Evolutionary conservation across 2,888 invertebrate genomes (phyloP).

Genomic region (Pammene aurita): DNA sequence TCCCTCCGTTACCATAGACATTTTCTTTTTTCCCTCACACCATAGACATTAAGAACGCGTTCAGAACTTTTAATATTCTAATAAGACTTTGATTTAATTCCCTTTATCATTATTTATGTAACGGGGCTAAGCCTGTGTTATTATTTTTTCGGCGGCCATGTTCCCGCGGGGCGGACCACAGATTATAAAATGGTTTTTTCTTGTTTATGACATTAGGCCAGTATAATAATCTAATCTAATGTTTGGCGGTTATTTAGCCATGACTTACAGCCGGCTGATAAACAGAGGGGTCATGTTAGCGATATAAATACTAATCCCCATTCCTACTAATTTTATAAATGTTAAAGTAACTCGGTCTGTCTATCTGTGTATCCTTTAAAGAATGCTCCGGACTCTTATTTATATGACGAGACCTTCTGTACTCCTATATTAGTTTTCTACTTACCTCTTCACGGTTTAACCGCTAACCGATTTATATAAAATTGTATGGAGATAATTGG

Average conservation of each 20-base stretch:
- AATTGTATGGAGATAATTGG: too few species aligned
- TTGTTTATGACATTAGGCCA: conserved; percentile 27
- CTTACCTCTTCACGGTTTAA: too few species aligned
- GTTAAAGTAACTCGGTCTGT: too few species aligned
- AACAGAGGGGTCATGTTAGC: background rate
- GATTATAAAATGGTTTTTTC: conserved; percentile 29
- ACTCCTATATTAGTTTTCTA: too few species aligned
- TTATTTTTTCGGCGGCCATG: conserved; percentile 63
- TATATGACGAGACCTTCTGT: too few species aligned
- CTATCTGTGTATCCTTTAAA: too few species aligned
- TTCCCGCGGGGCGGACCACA: conserved; percentile 12
- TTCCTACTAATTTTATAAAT: too few species aligned
- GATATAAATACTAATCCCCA: background rate
- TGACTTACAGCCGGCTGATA: background rate
- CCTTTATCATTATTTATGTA: conserved; percentile 83
- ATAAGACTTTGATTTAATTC: conserved; percentile 84
- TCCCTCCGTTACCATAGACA: conserved; percentile 66
- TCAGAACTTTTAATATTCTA: conserved; percentile 81
- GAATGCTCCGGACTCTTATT: too few species aligned
- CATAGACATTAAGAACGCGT: conserved; percentile 79
- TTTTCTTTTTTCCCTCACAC: conserved; percentile 24
- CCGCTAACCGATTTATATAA: too few species aligned
- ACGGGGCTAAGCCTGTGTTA: conserved; percentile 77
- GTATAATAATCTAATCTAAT: conserved; percentile 5
- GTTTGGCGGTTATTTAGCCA: conserved; percentile 2